phyloP scores from a whole-genome alignment of 92 coral and sea anemone species.

The Micromussa lordhowensis region DNA sequence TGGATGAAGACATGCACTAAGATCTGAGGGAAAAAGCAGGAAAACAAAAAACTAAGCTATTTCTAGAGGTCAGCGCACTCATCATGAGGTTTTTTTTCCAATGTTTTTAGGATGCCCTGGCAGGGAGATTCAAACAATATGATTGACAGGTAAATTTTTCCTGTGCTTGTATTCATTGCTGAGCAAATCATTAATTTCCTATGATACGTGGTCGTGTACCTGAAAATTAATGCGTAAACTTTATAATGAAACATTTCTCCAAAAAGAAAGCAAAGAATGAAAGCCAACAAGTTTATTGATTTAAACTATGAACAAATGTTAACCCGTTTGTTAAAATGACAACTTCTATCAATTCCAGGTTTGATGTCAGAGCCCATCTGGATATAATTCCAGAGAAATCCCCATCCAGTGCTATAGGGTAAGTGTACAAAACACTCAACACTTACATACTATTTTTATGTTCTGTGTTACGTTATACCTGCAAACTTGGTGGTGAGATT shows the following conservation, averaged over 20 bases:
- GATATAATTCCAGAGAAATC: conserved; percentile 80
- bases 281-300: no score
- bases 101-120: conserved; percentile 93
- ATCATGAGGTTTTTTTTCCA: background rate
- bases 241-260: no score
- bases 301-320: no score
- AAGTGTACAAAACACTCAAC: background rate
- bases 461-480: no score
- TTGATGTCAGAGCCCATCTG: conserved; percentile 89
- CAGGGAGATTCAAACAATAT: conserved; percentile 88
- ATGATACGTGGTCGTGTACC: no score
- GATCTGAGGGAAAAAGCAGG: background rate
- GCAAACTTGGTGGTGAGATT: no score
- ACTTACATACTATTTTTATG: no score
- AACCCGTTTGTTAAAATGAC: no score
- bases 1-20: no score
- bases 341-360: conserved; percentile 35
- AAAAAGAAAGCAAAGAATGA: no score
- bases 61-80: background rate
- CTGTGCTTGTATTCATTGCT: background rate
- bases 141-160: conserved; percentile 86
- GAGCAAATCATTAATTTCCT: no score
- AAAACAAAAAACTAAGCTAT: background rate
- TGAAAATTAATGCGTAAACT: no score
- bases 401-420: conserved; percentile 71